phyloP scores from a whole-genome alignment of 2,113 vertebrate species.

The Emydura subglobosa region DNA sequence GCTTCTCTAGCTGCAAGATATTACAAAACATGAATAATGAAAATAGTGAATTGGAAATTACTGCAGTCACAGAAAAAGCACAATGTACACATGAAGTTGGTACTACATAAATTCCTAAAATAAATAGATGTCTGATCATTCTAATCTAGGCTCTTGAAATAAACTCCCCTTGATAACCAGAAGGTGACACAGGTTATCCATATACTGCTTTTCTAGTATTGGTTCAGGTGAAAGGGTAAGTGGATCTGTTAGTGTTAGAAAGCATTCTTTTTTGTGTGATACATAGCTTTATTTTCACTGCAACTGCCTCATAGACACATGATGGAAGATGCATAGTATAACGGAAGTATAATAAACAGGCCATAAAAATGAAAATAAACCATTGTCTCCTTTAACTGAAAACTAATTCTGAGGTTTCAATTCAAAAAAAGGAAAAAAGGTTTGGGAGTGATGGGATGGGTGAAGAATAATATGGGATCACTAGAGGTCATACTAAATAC shows the following conservation, averaged over 20 bases:
- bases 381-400: not conserved
- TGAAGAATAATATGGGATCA: not conserved
- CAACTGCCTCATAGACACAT: not conserved
- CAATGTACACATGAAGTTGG: not conserved
- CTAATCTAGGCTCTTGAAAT: not conserved
- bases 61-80: not conserved
- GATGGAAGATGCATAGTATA: not conserved
- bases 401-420: not conserved
- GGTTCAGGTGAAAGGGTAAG: not conserved
- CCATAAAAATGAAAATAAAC: not conserved
- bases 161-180: too few species aligned
- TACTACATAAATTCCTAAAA: not conserved
- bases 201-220: not conserved
- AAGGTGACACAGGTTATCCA: too few species aligned
- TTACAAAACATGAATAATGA: not conserved
- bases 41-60: not conserved
- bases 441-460: not conserved
- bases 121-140: not conserved
- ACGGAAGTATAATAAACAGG: not conserved
- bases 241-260: not conserved
- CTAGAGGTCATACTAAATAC: not conserved
- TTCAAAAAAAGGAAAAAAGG: not conserved
- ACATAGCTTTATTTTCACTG: not conserved
- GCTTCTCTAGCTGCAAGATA: not conserved
- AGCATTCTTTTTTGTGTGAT: not conserved